A percentile compares a stretch with the other conserved stretches of the same genome.
These are phyloP conservation scores for Capitulum mitella DNA, from an alignment of 2,888 invertebrate genomes.

Conservation along the genomic window DNA sequence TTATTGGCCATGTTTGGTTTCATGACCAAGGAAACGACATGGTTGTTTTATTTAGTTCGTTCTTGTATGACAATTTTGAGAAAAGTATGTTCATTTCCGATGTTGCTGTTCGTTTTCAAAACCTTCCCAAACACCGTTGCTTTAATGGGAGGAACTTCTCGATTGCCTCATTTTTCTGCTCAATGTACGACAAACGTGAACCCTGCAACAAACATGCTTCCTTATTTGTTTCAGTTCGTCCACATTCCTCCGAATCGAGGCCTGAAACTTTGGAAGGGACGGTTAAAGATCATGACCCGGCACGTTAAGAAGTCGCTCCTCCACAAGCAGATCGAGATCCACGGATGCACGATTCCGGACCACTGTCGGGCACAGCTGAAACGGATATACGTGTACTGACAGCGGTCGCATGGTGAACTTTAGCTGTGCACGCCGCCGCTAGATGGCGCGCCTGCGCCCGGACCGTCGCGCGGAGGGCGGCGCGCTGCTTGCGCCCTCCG, in stretches of 20 bases:
- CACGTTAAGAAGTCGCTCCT: not conserved
- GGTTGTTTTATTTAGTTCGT: no score
- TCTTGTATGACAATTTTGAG: no score
- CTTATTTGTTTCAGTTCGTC: not conserved
- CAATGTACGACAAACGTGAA: no score
- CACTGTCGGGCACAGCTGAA: not conserved
- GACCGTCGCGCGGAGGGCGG: not conserved
- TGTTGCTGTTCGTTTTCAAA: no score
- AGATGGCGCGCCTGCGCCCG: not conserved
- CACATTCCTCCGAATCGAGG: not conserved
- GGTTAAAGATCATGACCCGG: not conserved
- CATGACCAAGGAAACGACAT: no score
- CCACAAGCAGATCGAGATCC: slow-evolving; percentile 1
- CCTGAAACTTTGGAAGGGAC: slow-evolving; percentile 1
- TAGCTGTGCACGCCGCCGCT: not conserved
- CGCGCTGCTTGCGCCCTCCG: no score
- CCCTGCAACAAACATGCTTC: no score
- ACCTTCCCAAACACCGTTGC: no score
- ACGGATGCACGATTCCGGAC: not conserved
- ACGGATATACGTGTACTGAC: slow-evolving; percentile 8
- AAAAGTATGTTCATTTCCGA: no score
- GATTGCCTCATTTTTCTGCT: no score
- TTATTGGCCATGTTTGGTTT: no score
- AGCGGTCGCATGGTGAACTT: not conserved
- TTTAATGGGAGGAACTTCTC: no score